Percentiles rank a stretch among this genome's conserved stretches.
These are phyloP conservation scores for Parnassius smintheus DNA, from an alignment of 2,888 invertebrate genomes.

Conservation along the genomic window DNA sequence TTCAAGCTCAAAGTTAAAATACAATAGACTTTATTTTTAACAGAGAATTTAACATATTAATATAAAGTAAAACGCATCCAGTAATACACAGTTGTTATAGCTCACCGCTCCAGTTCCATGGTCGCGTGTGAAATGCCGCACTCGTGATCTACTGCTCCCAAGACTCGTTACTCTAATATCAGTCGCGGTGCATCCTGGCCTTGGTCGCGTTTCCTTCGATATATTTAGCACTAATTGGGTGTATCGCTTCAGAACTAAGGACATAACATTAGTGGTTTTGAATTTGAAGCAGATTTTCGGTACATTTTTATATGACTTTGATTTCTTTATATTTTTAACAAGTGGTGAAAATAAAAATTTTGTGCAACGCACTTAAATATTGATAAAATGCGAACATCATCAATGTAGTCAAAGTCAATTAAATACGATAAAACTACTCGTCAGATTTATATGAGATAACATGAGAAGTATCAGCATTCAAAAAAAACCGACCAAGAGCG, in stretches of 20 bases:
- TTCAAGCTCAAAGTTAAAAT: no score
- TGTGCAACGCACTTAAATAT: no score
- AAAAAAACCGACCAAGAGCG: no score
- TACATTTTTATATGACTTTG: not conserved
- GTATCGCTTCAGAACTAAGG: constrained; percentile 2
- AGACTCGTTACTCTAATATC: constrained; percentile 24
- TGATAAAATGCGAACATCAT: no score
- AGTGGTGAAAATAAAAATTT: no score
- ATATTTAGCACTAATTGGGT: constrained; percentile 16
- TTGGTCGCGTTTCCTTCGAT: not conserved
- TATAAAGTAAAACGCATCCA: constrained; percentile 14
- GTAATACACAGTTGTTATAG: constrained; percentile 4
- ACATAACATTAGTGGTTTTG: not conserved
- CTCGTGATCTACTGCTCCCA: constrained; percentile 43
- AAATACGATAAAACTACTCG: no score
- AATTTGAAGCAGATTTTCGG: not conserved
- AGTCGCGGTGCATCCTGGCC: constrained; percentile 7
- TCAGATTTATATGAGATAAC: no score
- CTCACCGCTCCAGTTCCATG: constrained; percentile 33
- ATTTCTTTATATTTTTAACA: not conserved
- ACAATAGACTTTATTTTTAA: no score
- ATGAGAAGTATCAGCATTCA: no score
- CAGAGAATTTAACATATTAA: no score
- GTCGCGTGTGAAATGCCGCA: constrained; percentile 47
- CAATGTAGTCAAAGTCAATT: no score